Base-by-base conservation (phyloP, 2,797 vertebrate genomes). In the Anas flavirostris region DNA sequence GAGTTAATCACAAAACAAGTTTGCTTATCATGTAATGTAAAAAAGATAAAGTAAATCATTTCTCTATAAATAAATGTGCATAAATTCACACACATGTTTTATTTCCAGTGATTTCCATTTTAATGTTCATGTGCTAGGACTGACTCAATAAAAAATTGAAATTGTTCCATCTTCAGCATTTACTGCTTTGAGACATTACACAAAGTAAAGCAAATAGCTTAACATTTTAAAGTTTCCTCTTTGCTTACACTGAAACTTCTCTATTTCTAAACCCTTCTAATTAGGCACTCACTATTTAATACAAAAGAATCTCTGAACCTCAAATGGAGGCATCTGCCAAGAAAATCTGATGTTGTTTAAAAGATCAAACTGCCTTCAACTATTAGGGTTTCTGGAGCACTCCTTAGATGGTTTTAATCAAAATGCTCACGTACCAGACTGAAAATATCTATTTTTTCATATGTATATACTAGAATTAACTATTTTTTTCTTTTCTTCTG, bases 1-100 rank as follows among this genome's bases (percentile, higher is more conserved):
- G 26, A 94, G 50, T 86, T 82, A 86, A 92, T 92, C 46, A 91
- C 78, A 72, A 91, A 95, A 88, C 16, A 93, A 68, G 68, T 91
- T 22, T 88, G 56, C 35, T 91, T 72, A 89, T 78, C 79, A 56
- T 33, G 52, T 41, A 82, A 83, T 25, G 25, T 55, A 80, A 72
- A 90, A 91, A 82, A 79, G 52, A 67, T 56, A 53, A 88, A 80
- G 26, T 37, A 86, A 87, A 77, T 60, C 5, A 77, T 53, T 92
- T 77, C 26, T 56, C 37, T 64, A 68, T n/a, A 93, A 92, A 90
- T 50, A 86, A 48, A 83, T 16, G 29, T 59, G 68, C 41, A 81
- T 48, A 76, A 91, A 64, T 73, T 78, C 28, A 89, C 58, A 62
- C 1, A 70, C 11, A 53, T 58, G 0, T 72, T 93, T 82, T 94